Evolutionary conservation across 2,888 invertebrate species (phyloP).

Genomic region (Brachynemurus nebulosus): DNA sequence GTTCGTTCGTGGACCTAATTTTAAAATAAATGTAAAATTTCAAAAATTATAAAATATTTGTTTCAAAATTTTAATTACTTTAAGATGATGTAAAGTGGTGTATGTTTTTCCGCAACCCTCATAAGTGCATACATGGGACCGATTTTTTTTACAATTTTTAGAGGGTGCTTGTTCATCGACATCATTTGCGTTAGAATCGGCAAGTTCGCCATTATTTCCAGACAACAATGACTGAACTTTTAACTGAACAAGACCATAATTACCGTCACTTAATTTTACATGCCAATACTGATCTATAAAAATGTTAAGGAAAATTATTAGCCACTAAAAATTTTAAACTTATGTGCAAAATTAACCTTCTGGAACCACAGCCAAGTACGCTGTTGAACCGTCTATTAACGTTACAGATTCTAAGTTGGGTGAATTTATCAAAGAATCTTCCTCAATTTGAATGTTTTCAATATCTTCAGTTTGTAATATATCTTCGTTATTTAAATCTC

Average conservation of each 20-base stretch:
- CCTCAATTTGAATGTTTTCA: conserved; percentile 8
- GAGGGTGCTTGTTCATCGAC: conserved; percentile 8
- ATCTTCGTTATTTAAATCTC: conserved; percentile 12
- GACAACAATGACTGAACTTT: neutral
- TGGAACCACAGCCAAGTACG: conserved; percentile 9
- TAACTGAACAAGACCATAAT: neutral
- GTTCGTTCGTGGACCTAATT: conserved; percentile 37
- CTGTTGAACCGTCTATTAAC: conserved; percentile 13
- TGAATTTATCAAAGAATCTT: conserved; percentile 9
- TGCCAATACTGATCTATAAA: neutral
- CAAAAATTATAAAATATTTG: neutral
- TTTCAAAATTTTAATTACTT: conserved; percentile 26
- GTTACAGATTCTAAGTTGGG: conserved; percentile 12
- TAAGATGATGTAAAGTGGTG: conserved; percentile 35
- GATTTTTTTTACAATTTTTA: conserved; percentile 21
- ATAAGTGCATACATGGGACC: conserved; percentile 31
- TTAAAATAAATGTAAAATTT: conserved; percentile 1
- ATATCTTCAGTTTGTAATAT: conserved; percentile 8
- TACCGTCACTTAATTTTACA: neutral
- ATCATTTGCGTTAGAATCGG: neutral
- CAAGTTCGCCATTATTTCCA: neutral
- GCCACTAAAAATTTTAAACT: too few species aligned
- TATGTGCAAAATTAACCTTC: conserved; percentile 1
- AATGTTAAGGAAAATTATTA: too few species aligned
- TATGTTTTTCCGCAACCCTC: conserved; percentile 36